phyloP scores from a whole-genome alignment of 2,797 vertebrate genomes.

The Erpetoichthys calabaricus region DNA sequence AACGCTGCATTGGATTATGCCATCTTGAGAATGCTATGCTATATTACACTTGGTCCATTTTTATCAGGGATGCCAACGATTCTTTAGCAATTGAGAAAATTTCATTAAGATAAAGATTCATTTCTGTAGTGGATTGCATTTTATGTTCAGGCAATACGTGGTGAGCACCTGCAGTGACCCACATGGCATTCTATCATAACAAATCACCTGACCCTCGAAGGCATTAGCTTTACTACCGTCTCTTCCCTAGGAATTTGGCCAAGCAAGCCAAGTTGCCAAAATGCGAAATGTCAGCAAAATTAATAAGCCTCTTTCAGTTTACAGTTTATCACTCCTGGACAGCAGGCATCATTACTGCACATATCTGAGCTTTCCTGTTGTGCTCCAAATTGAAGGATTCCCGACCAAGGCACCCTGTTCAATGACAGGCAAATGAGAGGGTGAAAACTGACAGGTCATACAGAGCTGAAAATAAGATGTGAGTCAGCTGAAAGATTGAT shows the following conservation, averaged over 20 bases:
- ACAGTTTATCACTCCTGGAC: neutral
- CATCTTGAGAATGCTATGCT: too few species aligned
- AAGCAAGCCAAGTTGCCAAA: neutral
- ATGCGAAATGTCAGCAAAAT: neutral
- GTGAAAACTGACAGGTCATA: conserved; percentile 1
- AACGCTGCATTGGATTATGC: too few species aligned
- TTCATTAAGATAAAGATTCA: too few species aligned
- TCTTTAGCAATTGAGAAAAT: too few species aligned
- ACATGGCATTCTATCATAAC: neutral
- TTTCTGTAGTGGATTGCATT: too few species aligned
- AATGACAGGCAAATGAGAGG: neutral
- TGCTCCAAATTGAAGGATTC: conserved; percentile 1
- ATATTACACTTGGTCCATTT: too few species aligned
- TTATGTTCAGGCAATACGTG: too few species aligned
- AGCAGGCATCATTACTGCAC: neutral
- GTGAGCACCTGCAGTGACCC: neutral
- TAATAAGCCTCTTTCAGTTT: neutral
- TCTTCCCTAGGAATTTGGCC: neutral
- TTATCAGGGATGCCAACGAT: too few species aligned
- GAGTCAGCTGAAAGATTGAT: neutral
- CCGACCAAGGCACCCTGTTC: neutral
- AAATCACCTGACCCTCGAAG: neutral
- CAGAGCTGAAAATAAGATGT: neutral
- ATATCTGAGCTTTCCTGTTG: neutral
- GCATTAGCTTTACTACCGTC: neutral